Percentiles rank a stretch among this genome's conserved stretches.
Evolutionary conservation across 2,888 invertebrate genomes (phyloP).

Genomic region (Phengaris arion): DNA sequence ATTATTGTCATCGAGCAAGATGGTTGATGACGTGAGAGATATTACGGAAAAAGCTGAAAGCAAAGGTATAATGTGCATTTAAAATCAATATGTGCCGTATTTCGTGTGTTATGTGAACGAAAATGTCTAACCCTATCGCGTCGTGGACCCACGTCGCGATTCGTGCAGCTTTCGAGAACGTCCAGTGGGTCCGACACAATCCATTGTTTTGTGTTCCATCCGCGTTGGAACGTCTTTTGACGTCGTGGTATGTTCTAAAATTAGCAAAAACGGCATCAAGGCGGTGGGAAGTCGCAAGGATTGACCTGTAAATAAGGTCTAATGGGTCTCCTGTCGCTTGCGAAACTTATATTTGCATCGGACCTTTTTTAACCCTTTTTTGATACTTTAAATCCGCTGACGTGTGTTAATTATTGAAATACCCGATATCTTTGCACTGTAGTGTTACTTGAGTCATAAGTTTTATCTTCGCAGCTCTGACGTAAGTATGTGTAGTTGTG

Average conservation of each 20-base stretch:
- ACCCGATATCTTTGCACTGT: conserved; percentile 30
- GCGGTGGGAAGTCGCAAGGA: conserved; percentile 59
- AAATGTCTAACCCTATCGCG: conserved; percentile 76
- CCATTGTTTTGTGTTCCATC: conserved; percentile 74
- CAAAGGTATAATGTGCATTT: conserved; percentile 75
- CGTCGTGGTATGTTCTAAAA: conserved; percentile 75
- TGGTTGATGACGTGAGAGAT: conserved; percentile 79
- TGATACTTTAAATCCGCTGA: conserved; percentile 41
- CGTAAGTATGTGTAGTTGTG: conserved; percentile 45
- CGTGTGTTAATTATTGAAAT: conserved; percentile 36
- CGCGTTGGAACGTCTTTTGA: conserved; percentile 72
- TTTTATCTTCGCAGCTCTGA: conserved; percentile 46
- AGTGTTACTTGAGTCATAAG: conserved; percentile 46
- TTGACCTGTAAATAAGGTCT: conserved; percentile 54
- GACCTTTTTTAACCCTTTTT: conserved; percentile 42
- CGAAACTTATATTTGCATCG: conserved; percentile 36
- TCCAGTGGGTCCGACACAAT: conserved; percentile 61
- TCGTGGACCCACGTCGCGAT: conserved; percentile 78
- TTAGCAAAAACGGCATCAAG: conserved; percentile 68
- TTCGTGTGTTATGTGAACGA: conserved; percentile 72
- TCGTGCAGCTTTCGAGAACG: conserved; percentile 72
- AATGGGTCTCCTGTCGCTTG: conserved; percentile 44
- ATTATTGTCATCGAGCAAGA: conserved; percentile 78
- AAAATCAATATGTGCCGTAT: conserved; percentile 68
- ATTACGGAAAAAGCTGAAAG: conserved; percentile 77